Conservation (phyloP, 37 sponge, comb jelly and placozoan species). For the Petrosia ficiformis region DNA sequence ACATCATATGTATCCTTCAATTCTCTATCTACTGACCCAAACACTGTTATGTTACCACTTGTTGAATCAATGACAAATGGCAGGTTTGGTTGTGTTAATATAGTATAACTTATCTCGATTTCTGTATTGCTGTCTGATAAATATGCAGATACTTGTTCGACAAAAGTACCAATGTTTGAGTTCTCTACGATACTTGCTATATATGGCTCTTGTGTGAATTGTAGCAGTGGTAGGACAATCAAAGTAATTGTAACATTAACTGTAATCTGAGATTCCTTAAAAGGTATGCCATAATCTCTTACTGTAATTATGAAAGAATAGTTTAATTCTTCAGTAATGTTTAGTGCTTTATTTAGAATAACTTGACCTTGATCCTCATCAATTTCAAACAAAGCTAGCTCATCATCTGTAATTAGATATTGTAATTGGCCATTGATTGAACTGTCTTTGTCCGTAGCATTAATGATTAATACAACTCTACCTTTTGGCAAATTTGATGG, state of each 20-base stretch:
- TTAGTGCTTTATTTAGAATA: constrained; percentile 4
- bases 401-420: constrained; percentile 32
- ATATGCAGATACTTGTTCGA: constrained; percentile 36
- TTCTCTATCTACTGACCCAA: constrained; percentile 37
- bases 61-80: constrained; percentile 8
- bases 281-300: constrained; percentile 24
- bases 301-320: constrained; percentile 21
- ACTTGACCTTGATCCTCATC: constrained; percentile 10
- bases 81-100: constrained; percentile 4
- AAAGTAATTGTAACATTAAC: constrained; percentile 21
- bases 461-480: constrained; percentile 8
- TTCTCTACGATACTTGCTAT: constrained; percentile 29
- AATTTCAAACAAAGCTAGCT: constrained; percentile 21
- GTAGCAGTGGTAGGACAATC: constrained; percentile 46
- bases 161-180: constrained; percentile 10
- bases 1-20: constrained; percentile 1
- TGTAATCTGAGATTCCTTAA: constrained; percentile 3
- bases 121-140: constrained; percentile 42
- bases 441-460: constrained; percentile 26
- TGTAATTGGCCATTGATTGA: constrained; percentile 23
- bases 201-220: constrained; percentile 23
- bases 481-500: constrained; percentile 14
- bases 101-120: constrained; percentile 19
- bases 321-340: constrained; percentile 2
- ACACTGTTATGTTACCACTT: constrained; percentile 33